These are phyloP conservation scores for Etheostoma cragini DNA, from an alignment of 2,113 vertebrate genomes.

Conservation along the genomic window DNA sequence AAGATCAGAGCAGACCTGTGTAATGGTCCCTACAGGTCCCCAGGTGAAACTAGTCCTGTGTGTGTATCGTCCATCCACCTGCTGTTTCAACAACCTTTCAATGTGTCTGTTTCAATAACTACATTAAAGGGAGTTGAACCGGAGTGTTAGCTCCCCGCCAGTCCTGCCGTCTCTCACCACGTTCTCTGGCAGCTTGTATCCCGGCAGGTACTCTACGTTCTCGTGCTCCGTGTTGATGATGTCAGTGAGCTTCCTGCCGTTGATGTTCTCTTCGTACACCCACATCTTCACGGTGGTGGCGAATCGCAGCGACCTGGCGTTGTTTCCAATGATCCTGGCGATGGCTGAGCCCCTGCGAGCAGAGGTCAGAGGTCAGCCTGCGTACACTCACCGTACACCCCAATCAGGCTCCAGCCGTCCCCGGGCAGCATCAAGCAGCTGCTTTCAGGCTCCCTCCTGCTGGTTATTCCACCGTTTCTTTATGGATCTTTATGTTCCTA, in stretches of 20 bases:
- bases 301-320: slow-evolving; percentile 88
- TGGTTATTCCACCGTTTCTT: too few species aligned
- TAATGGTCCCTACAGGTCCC: too few species aligned
- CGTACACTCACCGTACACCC: background rate
- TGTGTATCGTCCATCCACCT: background rate
- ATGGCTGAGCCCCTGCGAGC: slow-evolving; percentile 91
- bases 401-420: too few species aligned
- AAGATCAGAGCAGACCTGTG: too few species aligned
- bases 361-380: slow-evolving; percentile 23
- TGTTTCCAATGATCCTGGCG: slow-evolving; percentile 91
- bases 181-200: slow-evolving; percentile 93
- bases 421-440: too few species aligned
- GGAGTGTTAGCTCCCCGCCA: background rate
- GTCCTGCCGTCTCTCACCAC: slow-evolving; percentile 85
- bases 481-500: too few species aligned
- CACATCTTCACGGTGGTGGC: slow-evolving; percentile 93
- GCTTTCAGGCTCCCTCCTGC: too few species aligned
- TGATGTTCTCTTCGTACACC: slow-evolving; percentile 92
- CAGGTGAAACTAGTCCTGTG: too few species aligned
- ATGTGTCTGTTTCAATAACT: background rate
- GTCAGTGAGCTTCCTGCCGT: slow-evolving; percentile 91
- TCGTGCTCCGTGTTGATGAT: slow-evolving; percentile 95
- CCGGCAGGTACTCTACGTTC: slow-evolving; percentile 94
- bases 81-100: background rate
- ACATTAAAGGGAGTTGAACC: background rate